phyloP scores from a whole-genome alignment of 1,140 invertebrate species.

The Scaptomyza pallida region DNA sequence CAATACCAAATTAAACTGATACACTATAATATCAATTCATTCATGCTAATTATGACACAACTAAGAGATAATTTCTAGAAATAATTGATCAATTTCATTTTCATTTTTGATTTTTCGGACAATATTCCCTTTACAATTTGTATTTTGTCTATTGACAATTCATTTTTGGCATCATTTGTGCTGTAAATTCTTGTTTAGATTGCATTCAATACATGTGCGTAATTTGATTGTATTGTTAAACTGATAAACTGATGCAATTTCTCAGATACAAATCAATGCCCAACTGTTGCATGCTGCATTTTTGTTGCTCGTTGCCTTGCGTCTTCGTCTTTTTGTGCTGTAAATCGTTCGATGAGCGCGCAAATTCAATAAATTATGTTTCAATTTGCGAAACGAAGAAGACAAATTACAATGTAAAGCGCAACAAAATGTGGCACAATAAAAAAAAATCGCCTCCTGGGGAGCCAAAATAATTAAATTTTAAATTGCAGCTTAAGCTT shows the following conservation, averaged over 20 bases:
- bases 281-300: conserved; percentile 55
- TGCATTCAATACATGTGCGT: conserved; percentile 25
- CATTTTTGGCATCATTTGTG: conserved; percentile 25
- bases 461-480: conserved; percentile 21
- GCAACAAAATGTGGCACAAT: neutral
- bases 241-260: conserved; percentile 51
- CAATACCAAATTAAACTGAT: neutral
- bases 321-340: neutral
- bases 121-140: conserved; percentile 7
- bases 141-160: conserved; percentile 15
- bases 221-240: conserved; percentile 54
- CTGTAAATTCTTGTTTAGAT: conserved; percentile 10
- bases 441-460: neutral
- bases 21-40: no score
- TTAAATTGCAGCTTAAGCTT: conserved; percentile 22
- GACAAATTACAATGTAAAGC: conserved; percentile 15
- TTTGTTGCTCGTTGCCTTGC: conserved; percentile 12
- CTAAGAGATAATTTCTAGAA: neutral
- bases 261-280: conserved; percentile 48
- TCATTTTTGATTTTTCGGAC: neutral
- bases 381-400: conserved; percentile 37
- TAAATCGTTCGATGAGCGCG: conserved; percentile 40
- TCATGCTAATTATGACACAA: neutral
- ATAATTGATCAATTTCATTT: neutral
- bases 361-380: conserved; percentile 70